Base-by-base conservation (phyloP, 2,888 invertebrate species). In the Hipparchia sbordonii region DNA sequence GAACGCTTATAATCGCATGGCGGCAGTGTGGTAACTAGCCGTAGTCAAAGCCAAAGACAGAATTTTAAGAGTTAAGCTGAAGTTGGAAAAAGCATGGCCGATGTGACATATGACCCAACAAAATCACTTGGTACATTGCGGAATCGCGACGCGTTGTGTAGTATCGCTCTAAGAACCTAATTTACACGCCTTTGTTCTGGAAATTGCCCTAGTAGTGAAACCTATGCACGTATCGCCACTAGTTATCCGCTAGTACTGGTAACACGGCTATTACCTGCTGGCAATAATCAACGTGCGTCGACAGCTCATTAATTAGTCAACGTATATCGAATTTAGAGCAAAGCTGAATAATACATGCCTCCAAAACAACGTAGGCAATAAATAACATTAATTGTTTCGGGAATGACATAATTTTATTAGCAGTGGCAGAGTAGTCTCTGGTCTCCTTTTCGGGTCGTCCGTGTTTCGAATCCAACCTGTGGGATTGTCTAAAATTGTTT, bases 271-370 rank as follows among this genome's bases (percentile, higher is more conserved):
- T 2, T 57, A 23, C 63, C 45, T 8, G n/a, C 62, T 2, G 48
- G 46, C n/a, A 59, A 4, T 48, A 60, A 45, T 39, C 13, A 52
- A 10, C 59, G 59, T 67, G n/a, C 59, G 52, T 66, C 59, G 60
- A 61, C 48, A 33, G 61, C n/a, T 23, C 67, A 39, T 67, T 74
- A 74, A 72, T 71, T 74, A 66, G 61, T 51, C 39, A 5, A 52
- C 52, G 62, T 56, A 70, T 72, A 5, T 46, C 57, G 62, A 59
- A 70, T 72, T 66, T 12, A 46, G 63, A 66, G 52, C 56, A 63
- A 56, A 71, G 57, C 52, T 73, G 66, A 61, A 63, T 71, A 70
- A 70, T 71, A 46, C 57, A 61, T 67, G 61, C 51, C 39, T 6
- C 10, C 33, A 13, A 10, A 6, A 52, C 48, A 48, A 46, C 2